phyloP scores from a whole-genome alignment of 1,140 invertebrate genomes.

The Bombus sylvicola region DNA sequence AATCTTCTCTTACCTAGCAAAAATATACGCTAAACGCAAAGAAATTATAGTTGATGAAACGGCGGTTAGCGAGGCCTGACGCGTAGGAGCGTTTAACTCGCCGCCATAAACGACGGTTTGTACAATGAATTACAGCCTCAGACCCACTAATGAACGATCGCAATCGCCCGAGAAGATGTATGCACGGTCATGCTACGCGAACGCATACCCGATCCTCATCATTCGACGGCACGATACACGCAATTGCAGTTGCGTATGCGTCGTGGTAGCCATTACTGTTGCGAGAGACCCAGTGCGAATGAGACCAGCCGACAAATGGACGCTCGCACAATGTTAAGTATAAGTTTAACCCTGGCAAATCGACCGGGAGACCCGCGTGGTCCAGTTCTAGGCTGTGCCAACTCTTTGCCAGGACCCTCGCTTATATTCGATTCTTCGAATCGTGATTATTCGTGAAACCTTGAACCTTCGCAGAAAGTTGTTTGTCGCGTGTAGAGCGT shows the following conservation, averaged over 20 bases:
- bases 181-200: neutral
- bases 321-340: slow-evolving; percentile 31
- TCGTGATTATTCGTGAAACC: no score
- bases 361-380: neutral
- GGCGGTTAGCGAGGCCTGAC: neutral
- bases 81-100: neutral
- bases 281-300: slow-evolving; percentile 5
- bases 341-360: slow-evolving; percentile 54
- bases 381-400: slow-evolving; percentile 12
- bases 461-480: no score
- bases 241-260: slow-evolving; percentile 45
- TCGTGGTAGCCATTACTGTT: slow-evolving; percentile 39
- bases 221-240: slow-evolving; percentile 40
- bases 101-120: slow-evolving; percentile 32
- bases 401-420: neutral
- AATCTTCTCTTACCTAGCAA: neutral
- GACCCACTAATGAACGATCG: slow-evolving; percentile 37
- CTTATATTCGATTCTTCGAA: neutral
- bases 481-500: rapidly evolving
- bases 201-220: slow-evolving; percentile 24
- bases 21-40: neutral
- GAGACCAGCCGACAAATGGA: slow-evolving; percentile 26
- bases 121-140: slow-evolving; percentile 31
- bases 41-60: neutral
- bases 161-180: slow-evolving; percentile 13